Percentiles rank a stretch among this genome's conserved stretches.
These are phyloP conservation scores for Nasonia vitripennis DNA, from an alignment of 1,140 invertebrate species.

Conservation along the genomic window DNA sequence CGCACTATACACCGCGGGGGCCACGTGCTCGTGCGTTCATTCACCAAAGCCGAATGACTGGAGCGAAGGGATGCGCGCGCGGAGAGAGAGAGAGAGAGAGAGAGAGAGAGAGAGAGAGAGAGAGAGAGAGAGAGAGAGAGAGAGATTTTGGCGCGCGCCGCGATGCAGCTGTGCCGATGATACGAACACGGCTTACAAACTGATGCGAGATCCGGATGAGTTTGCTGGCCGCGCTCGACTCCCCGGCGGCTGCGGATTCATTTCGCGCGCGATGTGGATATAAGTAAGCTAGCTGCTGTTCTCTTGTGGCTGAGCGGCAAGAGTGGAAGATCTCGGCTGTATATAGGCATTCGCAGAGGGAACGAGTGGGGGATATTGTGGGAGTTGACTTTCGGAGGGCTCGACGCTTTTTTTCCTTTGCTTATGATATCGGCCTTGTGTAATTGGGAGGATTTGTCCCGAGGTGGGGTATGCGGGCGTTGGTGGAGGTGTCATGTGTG, in stretches of 20 bases:
- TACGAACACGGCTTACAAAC: background rate
- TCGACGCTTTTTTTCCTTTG: background rate
- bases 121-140: background rate
- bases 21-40: slow-evolving; percentile 34
- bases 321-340: background rate
- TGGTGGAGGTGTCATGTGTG: too few relatives aligned
- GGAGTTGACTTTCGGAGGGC: background rate
- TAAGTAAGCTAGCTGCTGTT: background rate
- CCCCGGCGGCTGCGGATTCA: background rate
- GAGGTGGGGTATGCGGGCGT: too few relatives aligned
- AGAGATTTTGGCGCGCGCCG: too few relatives aligned
- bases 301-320: too few relatives aligned
- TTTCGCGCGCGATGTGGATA: background rate
- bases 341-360: background rate
- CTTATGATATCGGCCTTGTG: background rate
- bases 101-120: background rate
- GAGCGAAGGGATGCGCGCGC: background rate
- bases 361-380: background rate
- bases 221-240: too few relatives aligned
- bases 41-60: slow-evolving; percentile 14
- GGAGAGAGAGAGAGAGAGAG: background rate
- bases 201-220: background rate
- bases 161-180: background rate
- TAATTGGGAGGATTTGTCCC: background rate
- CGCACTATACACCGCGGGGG: too few relatives aligned